A percentile compares a stretch with the other conserved stretches of the same genome.
phyloP scores from a whole-genome alignment of 2,113 vertebrate species.

The Callospermophilus lateralis region DNA sequence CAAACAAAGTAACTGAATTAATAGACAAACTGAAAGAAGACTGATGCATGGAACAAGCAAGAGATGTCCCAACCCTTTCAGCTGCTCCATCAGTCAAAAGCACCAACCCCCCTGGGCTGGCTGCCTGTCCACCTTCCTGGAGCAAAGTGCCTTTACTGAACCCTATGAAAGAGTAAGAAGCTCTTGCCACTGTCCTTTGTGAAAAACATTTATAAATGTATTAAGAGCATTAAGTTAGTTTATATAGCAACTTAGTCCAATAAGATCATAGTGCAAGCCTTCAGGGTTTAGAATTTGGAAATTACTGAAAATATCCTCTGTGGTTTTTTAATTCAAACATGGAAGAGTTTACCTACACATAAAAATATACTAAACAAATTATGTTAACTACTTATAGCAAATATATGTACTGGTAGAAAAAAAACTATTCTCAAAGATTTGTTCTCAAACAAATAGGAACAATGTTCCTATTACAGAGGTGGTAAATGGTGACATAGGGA shows the following conservation, averaged over 20 bases:
- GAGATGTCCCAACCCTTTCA: not conserved
- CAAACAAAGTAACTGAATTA: not conserved
- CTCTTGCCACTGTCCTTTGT: not conserved
- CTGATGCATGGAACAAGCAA: not conserved
- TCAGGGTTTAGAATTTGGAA: not conserved
- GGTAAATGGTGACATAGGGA: not conserved
- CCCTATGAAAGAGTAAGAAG: not conserved
- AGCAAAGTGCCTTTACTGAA: not conserved
- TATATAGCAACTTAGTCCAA: not conserved
- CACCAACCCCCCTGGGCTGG: not conserved
- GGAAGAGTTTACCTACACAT: not conserved
- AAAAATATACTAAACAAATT: not conserved
- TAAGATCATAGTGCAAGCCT: not conserved
- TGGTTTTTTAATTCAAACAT: not conserved
- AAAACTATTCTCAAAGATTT: not conserved
- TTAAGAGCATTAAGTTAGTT: not conserved
- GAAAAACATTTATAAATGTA: not conserved
- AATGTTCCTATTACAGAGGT: not conserved
- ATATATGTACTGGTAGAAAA: not conserved
- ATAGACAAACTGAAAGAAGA: not conserved
- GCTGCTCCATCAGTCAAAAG: not conserved
- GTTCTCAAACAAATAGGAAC: not conserved
- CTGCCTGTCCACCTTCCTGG: not conserved
- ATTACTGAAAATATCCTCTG: not conserved
- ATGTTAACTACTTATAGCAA: not conserved